phyloP scores from a whole-genome alignment of 2,888 invertebrate species.

The Acleris holmiana region DNA sequence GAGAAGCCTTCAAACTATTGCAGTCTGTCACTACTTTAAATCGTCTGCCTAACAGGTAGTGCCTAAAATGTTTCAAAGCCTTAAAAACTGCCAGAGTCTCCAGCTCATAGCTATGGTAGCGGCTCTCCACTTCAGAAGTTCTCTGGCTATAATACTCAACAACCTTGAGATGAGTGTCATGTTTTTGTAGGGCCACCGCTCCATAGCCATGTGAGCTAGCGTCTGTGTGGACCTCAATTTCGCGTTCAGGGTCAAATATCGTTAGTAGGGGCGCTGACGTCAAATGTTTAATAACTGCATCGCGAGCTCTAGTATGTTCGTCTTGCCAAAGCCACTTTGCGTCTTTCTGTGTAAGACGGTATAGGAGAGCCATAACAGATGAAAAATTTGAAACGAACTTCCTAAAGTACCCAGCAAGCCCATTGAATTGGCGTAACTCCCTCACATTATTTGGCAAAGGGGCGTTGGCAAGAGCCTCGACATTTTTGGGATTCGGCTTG shows the following conservation, averaged over 20 bases:
- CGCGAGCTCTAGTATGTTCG: background rate
- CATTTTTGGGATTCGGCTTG: background rate
- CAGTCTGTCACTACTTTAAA: constrained; percentile 13
- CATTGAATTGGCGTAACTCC: background rate
- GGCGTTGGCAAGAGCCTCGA: background rate
- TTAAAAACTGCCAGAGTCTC: background rate
- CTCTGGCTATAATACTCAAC: background rate
- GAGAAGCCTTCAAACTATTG: constrained; percentile 3
- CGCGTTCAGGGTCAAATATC: background rate
- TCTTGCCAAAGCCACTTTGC: background rate
- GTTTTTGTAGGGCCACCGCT: background rate
- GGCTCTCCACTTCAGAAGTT: background rate
- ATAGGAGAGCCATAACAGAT: background rate
- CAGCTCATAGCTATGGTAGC: background rate
- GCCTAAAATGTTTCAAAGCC: background rate
- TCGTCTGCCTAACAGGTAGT: background rate
- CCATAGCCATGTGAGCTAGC: background rate
- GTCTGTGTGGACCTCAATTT: background rate
- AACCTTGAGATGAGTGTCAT: background rate
- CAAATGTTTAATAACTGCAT: background rate
- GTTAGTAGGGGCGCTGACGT: background rate
- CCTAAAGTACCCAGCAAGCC: background rate
- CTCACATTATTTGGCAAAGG: background rate
- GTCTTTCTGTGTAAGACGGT: background rate
- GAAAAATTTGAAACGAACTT: background rate